These are phyloP conservation scores for Synanthedon formicaeformis DNA, from an alignment of 2,888 invertebrate genomes.

Conservation along the genomic window DNA sequence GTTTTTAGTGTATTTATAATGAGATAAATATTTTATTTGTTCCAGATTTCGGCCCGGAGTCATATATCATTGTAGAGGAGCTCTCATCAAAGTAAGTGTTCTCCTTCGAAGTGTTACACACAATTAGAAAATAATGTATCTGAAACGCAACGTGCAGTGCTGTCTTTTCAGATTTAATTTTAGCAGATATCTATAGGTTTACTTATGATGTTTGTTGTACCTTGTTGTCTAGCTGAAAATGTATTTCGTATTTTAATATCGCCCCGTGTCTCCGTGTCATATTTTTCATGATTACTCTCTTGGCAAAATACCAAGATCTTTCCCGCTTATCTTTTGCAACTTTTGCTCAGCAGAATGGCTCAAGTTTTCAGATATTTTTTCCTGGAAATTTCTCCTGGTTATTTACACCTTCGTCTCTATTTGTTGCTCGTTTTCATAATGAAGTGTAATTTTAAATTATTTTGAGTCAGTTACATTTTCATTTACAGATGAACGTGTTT, in stretches of 20 bases:
- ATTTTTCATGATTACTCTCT: constrained; percentile 60
- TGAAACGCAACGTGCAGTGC: neutral
- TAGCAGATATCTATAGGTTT: neutral
- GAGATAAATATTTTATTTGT: constrained; percentile 18
- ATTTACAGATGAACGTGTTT: too few relatives aligned
- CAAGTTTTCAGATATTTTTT: constrained; percentile 23
- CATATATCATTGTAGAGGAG: constrained; percentile 58
- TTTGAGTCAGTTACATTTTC: too few relatives aligned
- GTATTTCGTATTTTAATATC: constrained; percentile 53
- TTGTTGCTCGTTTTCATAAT: neutral
- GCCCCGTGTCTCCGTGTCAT: constrained; percentile 44
- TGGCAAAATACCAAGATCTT: constrained; percentile 59
- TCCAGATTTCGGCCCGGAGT: constrained; percentile 65
- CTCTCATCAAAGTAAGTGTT: constrained; percentile 52
- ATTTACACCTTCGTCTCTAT: neutral
- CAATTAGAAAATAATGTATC: neutral
- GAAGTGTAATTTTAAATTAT: too few relatives aligned
- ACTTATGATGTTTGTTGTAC: constrained; percentile 10
- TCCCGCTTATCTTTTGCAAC: constrained; percentile 54
- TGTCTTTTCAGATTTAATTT: constrained; percentile 8
- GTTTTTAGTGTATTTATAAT: neutral
- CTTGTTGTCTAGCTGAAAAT: constrained; percentile 33
- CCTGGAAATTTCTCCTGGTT: neutral
- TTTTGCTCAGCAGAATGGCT: constrained; percentile 37
- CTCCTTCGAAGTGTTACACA: neutral